Conservation (phyloP, 1,140 invertebrate species). For the Sminthurides bifidus region DNA sequence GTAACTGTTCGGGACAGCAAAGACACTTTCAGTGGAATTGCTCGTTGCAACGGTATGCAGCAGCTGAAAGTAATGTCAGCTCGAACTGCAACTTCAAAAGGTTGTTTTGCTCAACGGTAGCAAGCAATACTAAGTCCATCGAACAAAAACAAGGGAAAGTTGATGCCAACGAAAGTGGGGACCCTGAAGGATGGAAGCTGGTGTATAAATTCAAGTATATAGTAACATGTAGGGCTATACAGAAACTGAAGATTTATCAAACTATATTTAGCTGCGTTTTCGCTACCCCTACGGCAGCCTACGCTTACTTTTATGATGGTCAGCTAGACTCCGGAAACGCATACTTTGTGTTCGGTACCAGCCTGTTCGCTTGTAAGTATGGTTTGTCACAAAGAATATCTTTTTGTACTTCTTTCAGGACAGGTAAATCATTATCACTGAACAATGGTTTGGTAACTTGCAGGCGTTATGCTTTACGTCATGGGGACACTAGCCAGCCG, state of each 20-base stretch:
- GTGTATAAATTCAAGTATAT: conserved; percentile 10
- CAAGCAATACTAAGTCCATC: no score
- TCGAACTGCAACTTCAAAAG: no score
- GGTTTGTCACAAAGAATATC: background rate
- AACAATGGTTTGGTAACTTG: background rate
- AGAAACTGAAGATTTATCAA: conserved; percentile 11
- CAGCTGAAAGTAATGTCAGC: no score
- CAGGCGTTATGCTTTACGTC: conserved; percentile 11
- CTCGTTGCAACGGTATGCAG: no score
- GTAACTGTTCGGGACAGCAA: no score
- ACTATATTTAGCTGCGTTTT: background rate
- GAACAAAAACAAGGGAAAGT: no score
- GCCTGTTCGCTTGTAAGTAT: conserved; percentile 1
- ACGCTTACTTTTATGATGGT: background rate
- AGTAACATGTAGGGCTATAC: background rate
- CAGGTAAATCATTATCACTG: background rate
- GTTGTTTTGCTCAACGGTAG: no score
- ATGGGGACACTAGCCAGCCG: conserved; percentile 7
- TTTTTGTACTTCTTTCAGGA: background rate
- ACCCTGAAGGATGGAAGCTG: background rate
- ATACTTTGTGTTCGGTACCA: background rate
- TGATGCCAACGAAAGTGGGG: no score
- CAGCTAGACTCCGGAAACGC: background rate
- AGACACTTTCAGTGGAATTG: no score
- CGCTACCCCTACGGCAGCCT: background rate